phyloP scores from a whole-genome alignment of 1,140 invertebrate genomes.

The Procambarus clarkii region DNA sequence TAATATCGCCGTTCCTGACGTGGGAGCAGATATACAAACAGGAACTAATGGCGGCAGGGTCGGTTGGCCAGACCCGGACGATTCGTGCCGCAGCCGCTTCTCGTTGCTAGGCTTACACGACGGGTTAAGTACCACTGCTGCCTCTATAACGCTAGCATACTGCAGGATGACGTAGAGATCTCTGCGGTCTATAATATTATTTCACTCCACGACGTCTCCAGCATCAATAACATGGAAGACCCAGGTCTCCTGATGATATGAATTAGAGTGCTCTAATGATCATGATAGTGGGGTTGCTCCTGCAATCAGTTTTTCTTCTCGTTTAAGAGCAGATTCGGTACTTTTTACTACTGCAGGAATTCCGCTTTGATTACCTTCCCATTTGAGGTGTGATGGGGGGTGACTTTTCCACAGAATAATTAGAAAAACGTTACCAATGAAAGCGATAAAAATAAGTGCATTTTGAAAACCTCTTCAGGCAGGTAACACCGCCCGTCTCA shows the following conservation, averaged over 20 bases:
- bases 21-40: background rate
- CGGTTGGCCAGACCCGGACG: background rate
- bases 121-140: no score
- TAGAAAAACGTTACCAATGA: background rate
- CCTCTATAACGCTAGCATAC: background rate
- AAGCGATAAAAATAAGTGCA: background rate
- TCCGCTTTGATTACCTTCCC: background rate
- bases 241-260: background rate
- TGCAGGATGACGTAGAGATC: background rate
- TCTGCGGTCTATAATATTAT: background rate
- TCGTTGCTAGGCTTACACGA: no score
- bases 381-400: background rate
- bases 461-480: background rate
- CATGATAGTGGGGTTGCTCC: background rate
- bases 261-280: constrained; percentile 2
- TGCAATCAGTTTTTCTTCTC: background rate
- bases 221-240: background rate
- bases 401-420: background rate
- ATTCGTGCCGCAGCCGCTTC: background rate
- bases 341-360: background rate
- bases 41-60: background rate
- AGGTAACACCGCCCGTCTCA: background rate
- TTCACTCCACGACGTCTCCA: background rate
- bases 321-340: background rate
- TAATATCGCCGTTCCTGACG: background rate